phyloP scores from a whole-genome alignment of 2,797 vertebrate species.

The Pterois miles region DNA sequence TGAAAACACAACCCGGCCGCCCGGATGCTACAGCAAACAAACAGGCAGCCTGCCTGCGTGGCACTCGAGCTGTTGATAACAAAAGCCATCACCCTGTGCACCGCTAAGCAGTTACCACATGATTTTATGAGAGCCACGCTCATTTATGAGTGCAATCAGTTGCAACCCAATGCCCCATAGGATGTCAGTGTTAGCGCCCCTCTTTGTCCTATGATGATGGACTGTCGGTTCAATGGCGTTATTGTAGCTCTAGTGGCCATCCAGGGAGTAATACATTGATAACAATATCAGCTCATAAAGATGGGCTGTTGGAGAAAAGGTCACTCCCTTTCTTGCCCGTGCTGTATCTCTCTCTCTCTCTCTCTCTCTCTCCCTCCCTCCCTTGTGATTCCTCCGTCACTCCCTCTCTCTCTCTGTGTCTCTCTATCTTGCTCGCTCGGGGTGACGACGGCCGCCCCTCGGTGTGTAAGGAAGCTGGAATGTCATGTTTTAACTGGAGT shows the following conservation, averaged over 20 bases:
- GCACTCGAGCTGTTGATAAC: slow-evolving; percentile 71
- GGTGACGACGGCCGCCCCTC: slow-evolving; percentile 73
- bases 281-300: slow-evolving; percentile 82
- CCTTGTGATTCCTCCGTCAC: slow-evolving; percentile 40
- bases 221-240: slow-evolving; percentile 79
- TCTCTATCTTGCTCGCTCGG: slow-evolving; percentile 51
- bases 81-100: slow-evolving; percentile 77
- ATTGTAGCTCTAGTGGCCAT: slow-evolving; percentile 79
- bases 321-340: slow-evolving; percentile 69
- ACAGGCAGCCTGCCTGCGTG: slow-evolving; percentile 47
- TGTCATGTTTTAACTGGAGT: slow-evolving; percentile 81
- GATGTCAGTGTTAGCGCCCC: slow-evolving; percentile 77
- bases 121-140: slow-evolving; percentile 79
- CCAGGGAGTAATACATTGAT: slow-evolving; percentile 82
- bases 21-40: slow-evolving; percentile 38
- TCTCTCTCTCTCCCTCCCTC: slow-evolving; percentile 18
- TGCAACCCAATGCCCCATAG: slow-evolving; percentile 79
- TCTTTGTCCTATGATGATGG: slow-evolving; percentile 82
- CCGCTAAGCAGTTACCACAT: slow-evolving; percentile 81
- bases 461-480: slow-evolving; percentile 77
- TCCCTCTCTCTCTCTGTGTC: slow-evolving; percentile 14
- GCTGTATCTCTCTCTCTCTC: slow-evolving; percentile 23
- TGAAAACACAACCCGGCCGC: slow-evolving; percentile 41
- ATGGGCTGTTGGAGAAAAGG: slow-evolving; percentile 77
- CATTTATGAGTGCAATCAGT: slow-evolving; percentile 83